Conservation (phyloP, 2,888 invertebrate genomes). For the Thera obeliscata region DNA sequence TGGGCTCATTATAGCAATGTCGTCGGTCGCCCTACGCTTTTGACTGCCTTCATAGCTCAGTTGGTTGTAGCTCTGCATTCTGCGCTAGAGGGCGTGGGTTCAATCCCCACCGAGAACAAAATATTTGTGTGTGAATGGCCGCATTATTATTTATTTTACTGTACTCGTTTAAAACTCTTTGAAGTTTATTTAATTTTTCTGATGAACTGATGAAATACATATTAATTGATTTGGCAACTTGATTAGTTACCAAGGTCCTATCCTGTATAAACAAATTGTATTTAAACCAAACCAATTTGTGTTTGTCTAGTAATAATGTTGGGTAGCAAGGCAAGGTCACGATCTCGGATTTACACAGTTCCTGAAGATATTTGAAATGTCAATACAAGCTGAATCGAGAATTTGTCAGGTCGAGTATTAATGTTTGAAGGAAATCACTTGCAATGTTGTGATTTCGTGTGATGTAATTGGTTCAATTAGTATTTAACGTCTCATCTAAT, state of each 20-base stretch:
- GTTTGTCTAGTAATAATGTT: constrained; percentile 15
- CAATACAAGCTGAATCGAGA: constrained; percentile 1
- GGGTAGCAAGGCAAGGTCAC: constrained; percentile 4
- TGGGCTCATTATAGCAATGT: no score
- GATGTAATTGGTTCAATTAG: neutral
- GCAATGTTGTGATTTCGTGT: neutral
- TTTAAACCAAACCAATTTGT: constrained; percentile 3
- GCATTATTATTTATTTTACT: no score
- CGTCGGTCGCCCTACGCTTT: no score
- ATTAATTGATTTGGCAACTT: neutral
- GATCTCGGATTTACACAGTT: neutral
- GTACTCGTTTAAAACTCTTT: neutral
- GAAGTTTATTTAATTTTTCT: neutral
- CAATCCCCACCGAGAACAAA: no score
- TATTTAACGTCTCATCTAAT: neutral
- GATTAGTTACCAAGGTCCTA: neutral
- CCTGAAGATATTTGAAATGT: neutral
- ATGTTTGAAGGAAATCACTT: constrained; percentile 2
- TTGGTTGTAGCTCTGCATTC: no score
- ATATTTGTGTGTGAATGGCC: no score
- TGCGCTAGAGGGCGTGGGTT: no score
- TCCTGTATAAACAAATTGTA: neutral
- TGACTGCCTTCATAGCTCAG: no score
- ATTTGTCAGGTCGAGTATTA: neutral
- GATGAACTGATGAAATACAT: neutral